Evolutionary conservation across 2,113 vertebrate species (phyloP).

Genomic region (Podocnemis expansa): DNA sequence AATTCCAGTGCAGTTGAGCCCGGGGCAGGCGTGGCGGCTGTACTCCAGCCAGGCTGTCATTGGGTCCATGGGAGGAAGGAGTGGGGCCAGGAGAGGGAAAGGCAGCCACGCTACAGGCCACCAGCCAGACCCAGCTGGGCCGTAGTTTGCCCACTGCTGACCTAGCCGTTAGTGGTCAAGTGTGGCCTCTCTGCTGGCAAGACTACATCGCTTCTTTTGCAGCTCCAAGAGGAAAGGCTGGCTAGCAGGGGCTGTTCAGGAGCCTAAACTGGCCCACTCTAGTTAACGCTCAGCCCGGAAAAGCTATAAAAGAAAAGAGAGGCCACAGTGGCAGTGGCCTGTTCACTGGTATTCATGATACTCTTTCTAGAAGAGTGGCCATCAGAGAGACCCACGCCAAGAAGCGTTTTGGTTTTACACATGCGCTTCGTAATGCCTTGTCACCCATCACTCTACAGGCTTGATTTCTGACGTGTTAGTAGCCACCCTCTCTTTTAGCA

Average conservation of each 20-base stretch:
- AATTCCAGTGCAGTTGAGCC: too few relatives aligned
- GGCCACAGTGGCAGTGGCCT: not conserved
- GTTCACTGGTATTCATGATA: fast-evolving
- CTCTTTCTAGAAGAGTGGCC: too few relatives aligned
- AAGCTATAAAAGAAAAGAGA: too few relatives aligned
- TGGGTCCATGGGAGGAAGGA: too few relatives aligned
- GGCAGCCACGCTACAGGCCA: too few relatives aligned
- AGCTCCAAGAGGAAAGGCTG: not conserved
- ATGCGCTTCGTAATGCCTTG: not conserved
- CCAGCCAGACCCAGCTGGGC: too few relatives aligned
- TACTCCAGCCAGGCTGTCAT: too few relatives aligned
- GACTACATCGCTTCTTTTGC: not conserved
- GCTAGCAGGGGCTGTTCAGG: too few relatives aligned
- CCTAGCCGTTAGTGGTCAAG: fast-evolving
- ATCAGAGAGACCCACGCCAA: not conserved
- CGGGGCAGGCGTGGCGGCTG: too few relatives aligned
- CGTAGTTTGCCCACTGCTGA: too few relatives aligned
- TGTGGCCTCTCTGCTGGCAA: not conserved
- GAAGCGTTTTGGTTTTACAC: fast-evolving
- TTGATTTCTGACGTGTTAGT: constrained; percentile 51
- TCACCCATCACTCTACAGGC: constrained; percentile 34
- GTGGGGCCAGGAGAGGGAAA: too few relatives aligned
- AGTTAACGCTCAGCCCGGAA: too few relatives aligned
- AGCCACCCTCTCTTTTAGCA: not conserved
- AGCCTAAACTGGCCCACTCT: not conserved